Evolutionary conservation across 2,888 invertebrate species (phyloP), one percentile per base, ranked within the genome.

Genomic region (Zootermopsis nevadensis): DNA sequence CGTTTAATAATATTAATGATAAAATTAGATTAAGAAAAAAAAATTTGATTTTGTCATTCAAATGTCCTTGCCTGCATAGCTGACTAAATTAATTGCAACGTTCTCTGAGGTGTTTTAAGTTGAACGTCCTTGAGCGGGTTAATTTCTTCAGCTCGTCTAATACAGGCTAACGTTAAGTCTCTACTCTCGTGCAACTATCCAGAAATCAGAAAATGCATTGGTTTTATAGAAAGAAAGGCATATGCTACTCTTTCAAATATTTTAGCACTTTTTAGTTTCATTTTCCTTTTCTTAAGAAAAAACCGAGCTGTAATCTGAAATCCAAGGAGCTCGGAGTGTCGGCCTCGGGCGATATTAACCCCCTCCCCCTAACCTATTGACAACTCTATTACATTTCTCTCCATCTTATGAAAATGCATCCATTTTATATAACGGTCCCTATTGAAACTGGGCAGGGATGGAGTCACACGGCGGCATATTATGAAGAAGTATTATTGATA

Each of bases 301-400:
- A 60, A 15, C 19, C 19, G 19, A 60, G 77, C 24, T 77, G 77
- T 77, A 77, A 77, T 77, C 77, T 77, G 55, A 77, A 77, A 48
- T 77, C 31, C 55, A 53, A 24, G 53, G 77, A 31, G 24, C 24
- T 27, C 42, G 24, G 76, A 42, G 42, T 30, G 35, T 35, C 27
- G 35, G n/a, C 76, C 76, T 38, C 15, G 33, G 76, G 77, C 53
- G 55, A 77, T 77, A 77, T 77, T 77, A 77, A 77, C 77, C 55
- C 77, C 30, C 31, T 24, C 55, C 55, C 55, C 33, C 77, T 77
- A 77, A 77, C 77, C 77, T 77, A 77, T 77, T 77, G 77, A 77
- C 77, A 77, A 77, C 77, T 77, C 77, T 77, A 77, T 77, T 77
- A 77, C 77, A 77, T 77, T 77, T 77, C 55, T 77, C 77, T 77